Conservation (phyloP, 2,888 invertebrate species). For the Quadriops clusia region DNA sequence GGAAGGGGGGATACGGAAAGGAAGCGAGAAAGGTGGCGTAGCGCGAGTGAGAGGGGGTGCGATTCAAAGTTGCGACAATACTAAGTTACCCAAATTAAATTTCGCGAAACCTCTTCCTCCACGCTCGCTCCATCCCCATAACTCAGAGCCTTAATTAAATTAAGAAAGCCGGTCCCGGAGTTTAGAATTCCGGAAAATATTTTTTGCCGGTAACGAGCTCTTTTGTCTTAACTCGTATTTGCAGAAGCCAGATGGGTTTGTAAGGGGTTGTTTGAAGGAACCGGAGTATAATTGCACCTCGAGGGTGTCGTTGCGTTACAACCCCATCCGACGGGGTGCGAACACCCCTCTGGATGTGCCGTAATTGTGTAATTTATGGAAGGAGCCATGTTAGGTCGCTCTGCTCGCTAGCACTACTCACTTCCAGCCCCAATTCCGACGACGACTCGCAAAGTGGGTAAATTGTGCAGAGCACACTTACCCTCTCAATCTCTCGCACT, state of each 20-base stretch:
- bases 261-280: conserved; percentile 25
- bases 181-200: conserved; percentile 16
- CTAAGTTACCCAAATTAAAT: conserved; percentile 34
- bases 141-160: conserved; percentile 27
- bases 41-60: conserved; percentile 11
- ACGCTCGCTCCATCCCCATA: conserved; percentile 15
- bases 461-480: conserved; percentile 19
- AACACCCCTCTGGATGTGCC: conserved; percentile 10
- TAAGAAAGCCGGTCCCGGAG: conserved; percentile 22
- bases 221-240: conserved; percentile 28
- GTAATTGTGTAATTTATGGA: conserved; percentile 35
- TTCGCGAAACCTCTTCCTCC: conserved; percentile 28
- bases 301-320: conserved; percentile 26
- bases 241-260: conserved; percentile 30
- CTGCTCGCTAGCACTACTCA: too few species aligned
- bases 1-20: too few species aligned
- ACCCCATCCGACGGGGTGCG: conserved; percentile 5
- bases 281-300: conserved; percentile 32
- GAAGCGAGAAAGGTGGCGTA: too few species aligned
- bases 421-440: conserved; percentile 24
- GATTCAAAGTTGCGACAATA: conserved; percentile 33
- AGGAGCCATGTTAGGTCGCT: conserved; percentile 22
- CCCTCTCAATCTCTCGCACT: too few species aligned
- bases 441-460: conserved; percentile 24
- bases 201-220: conserved; percentile 32